Conservation (phyloP, 2,888 invertebrate species). For the Agonopterix arenella region DNA sequence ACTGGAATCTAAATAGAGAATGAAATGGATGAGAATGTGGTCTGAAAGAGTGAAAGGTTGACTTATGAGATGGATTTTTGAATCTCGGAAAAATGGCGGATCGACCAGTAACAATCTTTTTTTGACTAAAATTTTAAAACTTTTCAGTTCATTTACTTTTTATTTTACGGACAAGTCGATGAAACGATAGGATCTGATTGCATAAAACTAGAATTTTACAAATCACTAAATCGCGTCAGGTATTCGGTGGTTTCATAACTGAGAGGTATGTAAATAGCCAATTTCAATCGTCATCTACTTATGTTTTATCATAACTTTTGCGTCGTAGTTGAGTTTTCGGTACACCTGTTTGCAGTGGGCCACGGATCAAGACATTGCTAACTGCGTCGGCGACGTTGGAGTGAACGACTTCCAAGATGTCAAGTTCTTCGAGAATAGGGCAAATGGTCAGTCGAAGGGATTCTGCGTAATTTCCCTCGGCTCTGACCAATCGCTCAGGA, state of each 20-base stretch:
- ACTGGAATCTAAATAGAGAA: too few species aligned
- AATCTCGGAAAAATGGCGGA: too few species aligned
- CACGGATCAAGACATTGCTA: conserved; percentile 96
- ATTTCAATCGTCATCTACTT: conserved; percentile 8
- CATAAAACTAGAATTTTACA: not conserved
- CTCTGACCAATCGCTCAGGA: conserved; percentile 92
- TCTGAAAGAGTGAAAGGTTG: too few species aligned
- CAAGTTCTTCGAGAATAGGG: conserved; percentile 99
- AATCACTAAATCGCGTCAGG: not conserved
- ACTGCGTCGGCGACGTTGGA: conserved; percentile 91
- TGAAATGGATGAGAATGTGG: too few species aligned
- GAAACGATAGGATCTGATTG: too few species aligned
- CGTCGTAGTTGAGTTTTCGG: conserved; percentile 50
- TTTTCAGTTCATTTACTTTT: too few species aligned
- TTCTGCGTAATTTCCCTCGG: conserved; percentile 97
- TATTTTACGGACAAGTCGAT: too few species aligned
- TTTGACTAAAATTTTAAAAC: too few species aligned
- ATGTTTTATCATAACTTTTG: conserved; percentile 20
- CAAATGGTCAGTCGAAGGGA: conserved; percentile 99
- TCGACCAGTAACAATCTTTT: too few species aligned
- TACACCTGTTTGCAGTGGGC: conserved; percentile 88
- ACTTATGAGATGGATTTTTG: too few species aligned
- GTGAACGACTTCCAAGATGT: conserved; percentile 97
- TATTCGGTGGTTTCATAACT: conserved; percentile 1
- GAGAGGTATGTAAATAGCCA: conserved; percentile 20